Base-by-base conservation (phyloP, 2,888 invertebrate species). In the Allolobophora icterica region DNA sequence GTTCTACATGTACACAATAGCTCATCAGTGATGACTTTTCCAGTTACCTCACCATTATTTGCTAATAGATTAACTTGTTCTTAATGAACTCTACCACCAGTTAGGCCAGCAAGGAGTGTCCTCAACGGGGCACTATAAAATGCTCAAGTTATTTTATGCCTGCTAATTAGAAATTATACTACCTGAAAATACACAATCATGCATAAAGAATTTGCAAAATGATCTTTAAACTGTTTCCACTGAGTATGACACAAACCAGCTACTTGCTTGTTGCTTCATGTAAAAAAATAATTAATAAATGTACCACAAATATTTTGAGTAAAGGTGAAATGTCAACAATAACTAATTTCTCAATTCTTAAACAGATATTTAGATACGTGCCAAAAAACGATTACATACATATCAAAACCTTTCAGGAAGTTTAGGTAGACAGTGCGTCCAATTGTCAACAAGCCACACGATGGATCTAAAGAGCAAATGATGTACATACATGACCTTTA, bases 381-480 rank as follows among this genome's bases (percentile, higher is more conserved):
- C n/a, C 30, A n/a, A 71, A 1, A 71, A 71, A 71, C 52, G n/a
- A 19, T 35, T 38, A 38, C 90, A 89, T 52, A 90, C 91, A 19
- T 84, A 19, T 89, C 52, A 35, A 92, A 90, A 33, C 90, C 90
- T 35, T 90, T 52, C 8, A 94, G 92, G 87, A 94, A 94, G 91
- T 94, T 94, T 19, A 94, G 92, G 34, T 93, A 92, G 5, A 94
- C 92, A 90, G 93, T 94, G 52, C 93, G 92, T 17, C 94, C 94
- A 90, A 93, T 93, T 45, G 93, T 93, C n/a, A 94, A 91, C 34
- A 94, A 92, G 21, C 93, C 92, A 33, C 92, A 92, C 17, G 93
- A 90, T 17, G 94, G 94, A n/a, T 93, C 94, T 94, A 93, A 38
- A 92, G 84, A 52, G 58, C 11, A 89, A 38, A 38, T 89, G 30